phyloP scores from a whole-genome alignment of 2,797 vertebrate genomes.

The Pristis pectinata region DNA sequence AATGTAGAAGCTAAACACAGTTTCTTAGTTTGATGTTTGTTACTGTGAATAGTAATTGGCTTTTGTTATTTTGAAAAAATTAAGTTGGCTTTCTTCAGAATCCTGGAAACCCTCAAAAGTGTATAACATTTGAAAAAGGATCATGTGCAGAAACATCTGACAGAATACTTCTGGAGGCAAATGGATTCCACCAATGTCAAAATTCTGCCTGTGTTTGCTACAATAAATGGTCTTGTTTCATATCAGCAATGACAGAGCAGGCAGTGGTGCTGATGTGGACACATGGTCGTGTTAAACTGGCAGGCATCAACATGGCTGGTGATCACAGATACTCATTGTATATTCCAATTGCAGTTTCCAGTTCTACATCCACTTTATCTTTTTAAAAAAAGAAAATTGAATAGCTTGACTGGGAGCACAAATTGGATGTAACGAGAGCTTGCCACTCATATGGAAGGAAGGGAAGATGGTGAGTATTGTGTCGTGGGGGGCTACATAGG shows the following conservation, averaged over 20 bases:
- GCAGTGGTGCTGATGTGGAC: background rate
- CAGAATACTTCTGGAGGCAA: background rate
- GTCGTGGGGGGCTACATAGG: too few species aligned
- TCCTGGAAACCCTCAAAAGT: background rate
- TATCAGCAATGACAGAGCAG: background rate
- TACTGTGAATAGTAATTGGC: background rate
- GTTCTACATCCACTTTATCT: too few species aligned
- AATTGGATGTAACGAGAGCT: too few species aligned
- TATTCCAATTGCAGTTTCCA: too few species aligned
- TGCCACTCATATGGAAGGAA: too few species aligned
- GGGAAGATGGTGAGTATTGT: too few species aligned
- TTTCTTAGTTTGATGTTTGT: background rate
- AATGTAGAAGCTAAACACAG: constrained; percentile 37
- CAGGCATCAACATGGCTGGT: too few species aligned
- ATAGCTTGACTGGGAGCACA: too few species aligned
- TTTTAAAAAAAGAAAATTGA: too few species aligned
- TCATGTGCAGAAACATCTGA: background rate
- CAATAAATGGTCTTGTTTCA: background rate
- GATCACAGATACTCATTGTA: background rate
- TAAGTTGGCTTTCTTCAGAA: background rate
- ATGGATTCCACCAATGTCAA: background rate
- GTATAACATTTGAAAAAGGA: background rate
- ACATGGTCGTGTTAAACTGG: background rate
- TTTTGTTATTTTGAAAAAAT: background rate
- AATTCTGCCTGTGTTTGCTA: background rate